These are phyloP conservation scores for Apamea crenata DNA, from an alignment of 2,888 invertebrate species.

Conservation along the genomic window DNA sequence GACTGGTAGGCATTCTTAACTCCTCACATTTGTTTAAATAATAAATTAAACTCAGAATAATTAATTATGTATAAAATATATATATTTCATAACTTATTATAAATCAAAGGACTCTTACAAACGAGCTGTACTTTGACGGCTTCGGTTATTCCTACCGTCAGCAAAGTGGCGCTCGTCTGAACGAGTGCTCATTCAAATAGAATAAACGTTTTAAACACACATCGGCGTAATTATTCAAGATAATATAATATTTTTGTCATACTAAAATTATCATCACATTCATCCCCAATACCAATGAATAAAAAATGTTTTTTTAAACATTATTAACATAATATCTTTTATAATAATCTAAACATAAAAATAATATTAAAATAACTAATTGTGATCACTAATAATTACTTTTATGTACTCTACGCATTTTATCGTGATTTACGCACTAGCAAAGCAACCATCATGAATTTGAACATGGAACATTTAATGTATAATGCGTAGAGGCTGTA, in stretches of 20 bases:
- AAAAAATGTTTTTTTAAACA: constrained; percentile 25
- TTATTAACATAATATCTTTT: constrained; percentile 28
- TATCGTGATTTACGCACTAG: constrained; percentile 1
- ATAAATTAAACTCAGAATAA: constrained; percentile 30
- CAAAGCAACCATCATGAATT: background rate
- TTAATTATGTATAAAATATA: constrained; percentile 46
- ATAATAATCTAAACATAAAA: constrained; percentile 13
- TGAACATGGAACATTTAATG: background rate
- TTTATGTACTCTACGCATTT: background rate
- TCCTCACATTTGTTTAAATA: background rate
- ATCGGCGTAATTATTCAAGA: constrained; percentile 29
- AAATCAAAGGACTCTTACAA: constrained; percentile 23
- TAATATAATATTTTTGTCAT: constrained; percentile 27
- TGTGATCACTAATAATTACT: constrained; percentile 19
- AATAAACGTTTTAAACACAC: constrained; percentile 29
- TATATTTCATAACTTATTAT: constrained; percentile 52
- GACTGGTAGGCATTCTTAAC: background rate
- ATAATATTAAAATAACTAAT: constrained; percentile 13
- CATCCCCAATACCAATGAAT: constrained; percentile 11
- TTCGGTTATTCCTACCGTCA: background rate
- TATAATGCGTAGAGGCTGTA: constrained; percentile 12
- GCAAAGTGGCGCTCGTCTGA: constrained; percentile 1
- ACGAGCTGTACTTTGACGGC: constrained; percentile 7
- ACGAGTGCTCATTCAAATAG: constrained; percentile 18
- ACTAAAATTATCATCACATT: constrained; percentile 19